Conservation (phyloP, 2,113 vertebrate genomes). For the Baryphthengus martii region DNA sequence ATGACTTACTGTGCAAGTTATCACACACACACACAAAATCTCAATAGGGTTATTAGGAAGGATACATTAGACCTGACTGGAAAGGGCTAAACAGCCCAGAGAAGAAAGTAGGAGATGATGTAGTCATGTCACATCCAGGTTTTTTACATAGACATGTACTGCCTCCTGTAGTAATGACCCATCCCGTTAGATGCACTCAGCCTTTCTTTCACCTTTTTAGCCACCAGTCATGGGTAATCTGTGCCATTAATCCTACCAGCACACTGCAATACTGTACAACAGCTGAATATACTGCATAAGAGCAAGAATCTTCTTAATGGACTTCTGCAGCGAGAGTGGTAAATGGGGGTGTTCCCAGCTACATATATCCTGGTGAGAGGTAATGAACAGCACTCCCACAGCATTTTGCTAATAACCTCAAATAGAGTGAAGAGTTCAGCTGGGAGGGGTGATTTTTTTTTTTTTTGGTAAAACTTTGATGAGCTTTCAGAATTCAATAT, state of each 20-base stretch:
- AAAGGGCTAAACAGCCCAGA: not conserved
- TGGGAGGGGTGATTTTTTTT: not conserved
- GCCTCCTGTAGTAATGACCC: not conserved
- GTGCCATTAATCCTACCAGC: constrained; percentile 24
- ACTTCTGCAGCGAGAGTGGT: not conserved
- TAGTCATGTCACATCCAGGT: not conserved
- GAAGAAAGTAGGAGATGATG: not conserved
- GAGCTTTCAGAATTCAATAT: constrained; percentile 67
- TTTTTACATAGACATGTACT: not conserved
- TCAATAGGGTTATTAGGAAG: not conserved
- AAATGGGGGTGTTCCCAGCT: constrained; percentile 38
- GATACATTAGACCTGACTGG: not conserved
- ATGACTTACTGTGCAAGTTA: not conserved
- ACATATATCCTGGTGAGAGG: constrained; percentile 43
- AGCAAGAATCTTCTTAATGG: constrained; percentile 8
- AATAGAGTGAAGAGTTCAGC: constrained; percentile 51
- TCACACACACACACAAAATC: not conserved
- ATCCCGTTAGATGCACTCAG: constrained; percentile 3
- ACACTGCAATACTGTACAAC: not conserved
- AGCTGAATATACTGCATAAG: not conserved
- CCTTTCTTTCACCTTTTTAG: not conserved
- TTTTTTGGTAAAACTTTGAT: constrained; percentile 56
- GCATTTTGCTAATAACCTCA: constrained; percentile 56
- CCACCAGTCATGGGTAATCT: constrained; percentile 17
- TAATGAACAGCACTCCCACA: constrained; percentile 51